Percentiles rank a stretch among this genome's conserved stretches.
These are phyloP conservation scores for Vipera latastei DNA, from an alignment of 2,797 vertebrate genomes.

Conservation along the genomic window DNA sequence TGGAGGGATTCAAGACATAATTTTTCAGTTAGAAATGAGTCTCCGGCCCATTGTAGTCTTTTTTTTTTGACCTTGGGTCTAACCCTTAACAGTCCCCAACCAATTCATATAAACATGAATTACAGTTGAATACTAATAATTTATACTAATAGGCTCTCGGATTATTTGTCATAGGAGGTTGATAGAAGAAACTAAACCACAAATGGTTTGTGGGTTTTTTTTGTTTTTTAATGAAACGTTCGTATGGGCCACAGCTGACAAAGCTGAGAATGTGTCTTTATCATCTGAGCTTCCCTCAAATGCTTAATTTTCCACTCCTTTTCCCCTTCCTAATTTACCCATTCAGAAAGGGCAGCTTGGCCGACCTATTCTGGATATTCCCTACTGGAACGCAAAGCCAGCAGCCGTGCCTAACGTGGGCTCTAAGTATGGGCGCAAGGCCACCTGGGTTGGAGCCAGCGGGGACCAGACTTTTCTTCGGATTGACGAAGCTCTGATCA, in stretches of 20 bases:
- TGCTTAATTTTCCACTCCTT: neutral
- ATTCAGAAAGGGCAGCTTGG: slow-evolving; percentile 96
- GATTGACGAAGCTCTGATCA: slow-evolving; percentile 98
- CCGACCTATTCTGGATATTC: slow-evolving; percentile 94
- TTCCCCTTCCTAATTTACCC: slow-evolving; percentile 20
- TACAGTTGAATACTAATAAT: neutral
- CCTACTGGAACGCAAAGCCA: slow-evolving; percentile 98
- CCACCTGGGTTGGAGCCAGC: slow-evolving; percentile 97
- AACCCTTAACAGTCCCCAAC: neutral
- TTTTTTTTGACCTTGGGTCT: neutral
- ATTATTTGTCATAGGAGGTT: neutral
- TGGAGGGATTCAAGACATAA: neutral
- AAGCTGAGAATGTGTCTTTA: neutral
- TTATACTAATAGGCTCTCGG: neutral
- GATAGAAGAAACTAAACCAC: neutral
- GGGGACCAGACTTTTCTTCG: slow-evolving; percentile 97
- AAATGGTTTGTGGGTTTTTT: neutral
- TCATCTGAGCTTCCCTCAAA: neutral
- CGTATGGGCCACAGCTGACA: neutral
- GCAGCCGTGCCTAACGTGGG: slow-evolving; percentile 98
- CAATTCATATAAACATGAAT: neutral
- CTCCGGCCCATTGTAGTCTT: neutral
- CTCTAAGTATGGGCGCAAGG: slow-evolving; percentile 95
- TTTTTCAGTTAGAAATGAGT: neutral
- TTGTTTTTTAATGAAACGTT: neutral